Conservation (phyloP, 2,113 vertebrate species). For the Loxodonta africana region DNA sequence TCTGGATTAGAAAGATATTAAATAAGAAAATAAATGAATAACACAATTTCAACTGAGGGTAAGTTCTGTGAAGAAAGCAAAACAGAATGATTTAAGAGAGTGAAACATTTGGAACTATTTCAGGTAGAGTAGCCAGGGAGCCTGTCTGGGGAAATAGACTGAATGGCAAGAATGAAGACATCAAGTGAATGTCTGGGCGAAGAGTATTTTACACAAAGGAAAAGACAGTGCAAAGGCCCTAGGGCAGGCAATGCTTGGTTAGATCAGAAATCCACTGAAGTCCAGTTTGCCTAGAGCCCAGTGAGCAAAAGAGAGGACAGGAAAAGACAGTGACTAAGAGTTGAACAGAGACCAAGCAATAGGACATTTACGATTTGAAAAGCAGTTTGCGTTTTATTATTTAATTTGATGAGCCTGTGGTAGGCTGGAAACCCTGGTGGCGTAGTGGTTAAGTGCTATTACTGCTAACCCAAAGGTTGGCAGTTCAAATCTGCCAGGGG, state of each 20-base stretch:
- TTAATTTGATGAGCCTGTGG: background rate
- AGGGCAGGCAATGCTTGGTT: background rate
- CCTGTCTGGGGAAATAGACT: background rate
- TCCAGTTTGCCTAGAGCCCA: background rate
- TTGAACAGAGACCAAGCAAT: background rate
- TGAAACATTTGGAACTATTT: background rate
- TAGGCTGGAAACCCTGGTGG: too few species aligned
- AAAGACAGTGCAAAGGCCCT: background rate
- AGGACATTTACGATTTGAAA: background rate
- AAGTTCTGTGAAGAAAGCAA: background rate
- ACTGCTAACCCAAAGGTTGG: too few species aligned
- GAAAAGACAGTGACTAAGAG: background rate
- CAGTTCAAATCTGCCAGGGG: too few species aligned
- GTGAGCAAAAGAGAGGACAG: background rate
- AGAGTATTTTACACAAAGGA: background rate
- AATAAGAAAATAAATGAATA: constrained; percentile 18
- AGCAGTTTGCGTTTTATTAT: background rate
- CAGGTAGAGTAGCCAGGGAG: background rate
- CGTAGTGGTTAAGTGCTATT: too few species aligned
- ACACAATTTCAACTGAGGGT: background rate
- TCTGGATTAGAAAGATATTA: background rate
- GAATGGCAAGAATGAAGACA: background rate
- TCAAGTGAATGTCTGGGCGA: background rate
- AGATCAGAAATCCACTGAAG: background rate
- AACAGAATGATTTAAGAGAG: background rate